phyloP scores from a whole-genome alignment of 2,888 invertebrate genomes.

The Phytoseiulus persimilis region DNA sequence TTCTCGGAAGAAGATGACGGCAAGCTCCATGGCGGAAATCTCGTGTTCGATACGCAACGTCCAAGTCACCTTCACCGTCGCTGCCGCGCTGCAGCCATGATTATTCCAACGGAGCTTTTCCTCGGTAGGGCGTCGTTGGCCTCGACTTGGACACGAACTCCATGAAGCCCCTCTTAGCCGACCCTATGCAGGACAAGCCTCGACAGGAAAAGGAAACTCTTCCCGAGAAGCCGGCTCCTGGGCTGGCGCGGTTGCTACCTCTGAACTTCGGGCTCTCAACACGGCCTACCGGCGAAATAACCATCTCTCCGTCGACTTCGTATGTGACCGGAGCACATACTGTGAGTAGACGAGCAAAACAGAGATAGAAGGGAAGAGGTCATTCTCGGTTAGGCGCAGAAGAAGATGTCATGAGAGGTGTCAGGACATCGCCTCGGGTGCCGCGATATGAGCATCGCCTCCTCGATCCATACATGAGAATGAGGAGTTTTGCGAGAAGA shows the following conservation, averaged over 20 bases:
- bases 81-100: too few species aligned
- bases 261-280: too few species aligned
- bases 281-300: background rate
- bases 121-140: too few species aligned
- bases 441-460: background rate
- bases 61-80: too few species aligned
- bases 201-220: background rate
- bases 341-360: background rate
- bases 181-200: too few species aligned
- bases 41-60: too few species aligned
- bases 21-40: too few species aligned
- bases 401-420: constrained; percentile 5
- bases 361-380: background rate
- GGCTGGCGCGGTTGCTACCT: background rate
- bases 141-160: too few species aligned
- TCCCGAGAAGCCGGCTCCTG: background rate
- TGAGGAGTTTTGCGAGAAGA: background rate
- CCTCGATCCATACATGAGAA: background rate
- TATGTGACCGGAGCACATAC: background rate
- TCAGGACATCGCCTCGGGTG: background rate
- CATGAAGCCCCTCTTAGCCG: too few species aligned
- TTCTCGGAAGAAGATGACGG: too few species aligned
- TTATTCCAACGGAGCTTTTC: too few species aligned
- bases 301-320: background rate
- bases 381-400: background rate